A percentile compares a stretch with the other conserved stretches of the same genome.
Evolutionary conservation across 2,797 vertebrate species (phyloP).

Genomic region (Botia almorhae): DNA sequence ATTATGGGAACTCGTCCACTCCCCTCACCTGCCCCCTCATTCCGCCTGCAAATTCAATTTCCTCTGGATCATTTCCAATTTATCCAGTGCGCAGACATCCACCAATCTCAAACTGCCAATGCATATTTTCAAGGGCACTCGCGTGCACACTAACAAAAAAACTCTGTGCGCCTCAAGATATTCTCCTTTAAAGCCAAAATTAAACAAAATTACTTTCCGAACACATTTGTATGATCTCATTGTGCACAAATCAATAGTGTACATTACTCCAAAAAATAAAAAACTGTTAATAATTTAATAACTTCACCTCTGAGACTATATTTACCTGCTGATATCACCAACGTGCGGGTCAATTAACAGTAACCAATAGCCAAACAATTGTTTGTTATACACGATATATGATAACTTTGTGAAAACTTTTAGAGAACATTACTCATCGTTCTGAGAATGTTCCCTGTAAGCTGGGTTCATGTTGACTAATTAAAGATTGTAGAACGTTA

Average conservation of each 20-base stretch:
- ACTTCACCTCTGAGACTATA: too few species aligned
- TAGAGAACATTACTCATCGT: too few species aligned
- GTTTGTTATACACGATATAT: too few species aligned
- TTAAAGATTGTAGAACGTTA: neutral
- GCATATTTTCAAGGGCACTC: conserved; percentile 54
- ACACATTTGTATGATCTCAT: neutral
- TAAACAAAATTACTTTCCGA: neutral
- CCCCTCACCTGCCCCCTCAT: conserved; percentile 58
- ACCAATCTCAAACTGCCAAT: conserved; percentile 48
- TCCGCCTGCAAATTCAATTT: conserved; percentile 63
- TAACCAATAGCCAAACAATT: too few species aligned
- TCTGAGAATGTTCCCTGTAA: too few species aligned
- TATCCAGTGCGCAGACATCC: conserved; percentile 52
- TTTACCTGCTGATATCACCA: too few species aligned
- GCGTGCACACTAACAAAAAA: conserved; percentile 5
- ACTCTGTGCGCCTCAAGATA: neutral
- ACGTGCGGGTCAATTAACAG: too few species aligned
- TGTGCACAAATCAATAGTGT: neutral
- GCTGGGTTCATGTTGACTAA: neutral
- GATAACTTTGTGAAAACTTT: too few species aligned
- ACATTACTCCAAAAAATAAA: neutral
- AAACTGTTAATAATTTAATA: too few species aligned
- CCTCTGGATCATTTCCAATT: conserved; percentile 61
- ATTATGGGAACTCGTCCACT: conserved; percentile 51
- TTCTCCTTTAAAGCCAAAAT: neutral